Evolutionary conservation across 2,888 invertebrate species (phyloP).

Genomic region (Eremobia ochroleuca): DNA sequence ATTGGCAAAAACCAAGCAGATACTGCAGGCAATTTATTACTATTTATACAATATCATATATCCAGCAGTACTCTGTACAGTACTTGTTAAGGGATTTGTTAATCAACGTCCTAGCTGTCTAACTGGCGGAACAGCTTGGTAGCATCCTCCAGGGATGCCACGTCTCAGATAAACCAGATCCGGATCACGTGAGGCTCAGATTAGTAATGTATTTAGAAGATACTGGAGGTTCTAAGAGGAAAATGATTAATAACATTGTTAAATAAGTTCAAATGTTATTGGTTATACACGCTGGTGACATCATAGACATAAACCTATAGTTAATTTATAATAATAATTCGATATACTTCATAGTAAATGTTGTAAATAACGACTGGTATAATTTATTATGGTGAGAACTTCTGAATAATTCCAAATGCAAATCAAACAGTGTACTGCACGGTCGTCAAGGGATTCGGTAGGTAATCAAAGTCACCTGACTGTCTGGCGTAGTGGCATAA

Average conservation of each 20-base stretch:
- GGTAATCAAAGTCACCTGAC: conserved; percentile 60
- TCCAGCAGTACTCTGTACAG: neutral
- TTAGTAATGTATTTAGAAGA: neutral
- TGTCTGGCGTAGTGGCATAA: conserved; percentile 28
- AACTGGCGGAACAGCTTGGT: conserved; percentile 14
- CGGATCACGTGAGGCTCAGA: conserved; percentile 2
- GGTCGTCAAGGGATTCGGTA: conserved; percentile 55
- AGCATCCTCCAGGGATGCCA: conserved; percentile 42
- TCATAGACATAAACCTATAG: conserved; percentile 4
- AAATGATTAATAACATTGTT: neutral
- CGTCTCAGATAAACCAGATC: conserved; percentile 34
- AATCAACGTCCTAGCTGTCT: conserved; percentile 56
- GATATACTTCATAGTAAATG: neutral
- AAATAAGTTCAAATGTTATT: conserved; percentile 7
- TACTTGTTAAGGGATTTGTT: conserved; percentile 54
- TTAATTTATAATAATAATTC: neutral
- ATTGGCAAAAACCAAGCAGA: neutral
- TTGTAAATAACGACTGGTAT: neutral
- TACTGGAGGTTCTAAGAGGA: neutral
- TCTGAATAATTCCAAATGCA: conserved; percentile 9
- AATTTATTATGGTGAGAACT: neutral
- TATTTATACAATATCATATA: conserved; percentile 10
- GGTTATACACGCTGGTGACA: conserved; percentile 7
- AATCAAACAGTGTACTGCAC: conserved; percentile 13
- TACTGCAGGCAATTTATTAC: neutral